Evolutionary conservation across 1,140 invertebrate genomes (phyloP), one percentile per base, ranked within the genome.

Genomic region (Pinna nobilis): DNA sequence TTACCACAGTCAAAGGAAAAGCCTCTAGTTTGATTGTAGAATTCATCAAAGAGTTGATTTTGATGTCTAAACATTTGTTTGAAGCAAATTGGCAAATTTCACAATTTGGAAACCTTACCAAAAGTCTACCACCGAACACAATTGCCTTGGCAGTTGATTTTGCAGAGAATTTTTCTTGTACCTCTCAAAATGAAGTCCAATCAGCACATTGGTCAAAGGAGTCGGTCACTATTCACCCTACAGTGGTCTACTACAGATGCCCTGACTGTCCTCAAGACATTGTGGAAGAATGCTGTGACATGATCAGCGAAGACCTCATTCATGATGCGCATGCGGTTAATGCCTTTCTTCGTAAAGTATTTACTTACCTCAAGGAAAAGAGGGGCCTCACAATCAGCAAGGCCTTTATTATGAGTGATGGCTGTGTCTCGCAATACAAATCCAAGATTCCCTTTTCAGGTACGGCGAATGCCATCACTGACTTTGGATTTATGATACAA

Each of bases 151-250:
- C 61, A 33, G 39, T 32, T n/a, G 61, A 72, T 35, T 64, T 72
- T 65, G 49, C 70, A 23, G 60, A 72, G 35, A 72, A 72, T 32
- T 71, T 39, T 20, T 35, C 37, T 5, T 72, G 70, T 44, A 33
- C 35, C 15, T 20, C 30, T 7, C 60, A 72, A 57, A 72, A 72
- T 57, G 60, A 72, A 47, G 15, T 72, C 15, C 70, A 72, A 15
- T 33, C 41, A 32, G 70, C 60, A 18, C 61, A 65, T n/a, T 65
- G 60, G 70, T 30, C 49, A 15, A 64, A 61, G 23, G 32, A 72
- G 15, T 39, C 69, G 11, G 60, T 71, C 6, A 71, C 69, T 39
- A 71, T 71, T 30, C 61, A 65, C 15, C 70, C 70, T n/a, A 32
- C 35, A 2, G 41, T 71, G 1, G 39, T 33, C 28, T 41, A 41